Conservation (phyloP, 1,140 invertebrate genomes). For the Drosophila miranda region DNA sequence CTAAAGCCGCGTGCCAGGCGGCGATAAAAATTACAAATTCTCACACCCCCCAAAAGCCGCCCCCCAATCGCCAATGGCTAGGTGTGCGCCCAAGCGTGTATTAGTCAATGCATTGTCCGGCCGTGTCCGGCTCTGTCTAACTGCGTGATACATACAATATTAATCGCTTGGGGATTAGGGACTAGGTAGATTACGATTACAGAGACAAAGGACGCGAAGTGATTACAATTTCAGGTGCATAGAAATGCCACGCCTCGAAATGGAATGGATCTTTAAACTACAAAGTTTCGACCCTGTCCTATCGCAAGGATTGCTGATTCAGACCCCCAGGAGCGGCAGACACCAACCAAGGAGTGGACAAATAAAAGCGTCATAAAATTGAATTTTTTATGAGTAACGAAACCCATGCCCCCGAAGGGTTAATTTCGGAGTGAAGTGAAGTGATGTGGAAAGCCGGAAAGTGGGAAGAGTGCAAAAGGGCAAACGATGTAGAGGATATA, state of each 20-base stretch:
- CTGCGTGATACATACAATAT: conserved; percentile 54
- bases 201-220: conserved; percentile 22
- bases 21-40: conserved; percentile 73
- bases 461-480: conserved; percentile 43
- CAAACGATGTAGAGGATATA: conserved; percentile 51
- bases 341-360: conserved; percentile 56
- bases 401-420: conserved; percentile 58
- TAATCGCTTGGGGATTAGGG: conserved; percentile 41
- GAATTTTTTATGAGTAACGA: conserved; percentile 75
- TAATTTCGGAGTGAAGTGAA: conserved; percentile 63
- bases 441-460: conserved; percentile 38
- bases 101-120: conserved; percentile 34
- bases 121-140: background rate
- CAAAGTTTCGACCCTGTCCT: no score
- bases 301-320: no score
- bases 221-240: conserved; percentile 23
- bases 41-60: conserved; percentile 32
- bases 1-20: conserved; percentile 47
- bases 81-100: conserved; percentile 29
- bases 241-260: background rate
- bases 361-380: conserved; percentile 79
- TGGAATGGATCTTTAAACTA: no score
- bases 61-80: background rate
- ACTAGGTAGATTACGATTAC: conserved; percentile 8
- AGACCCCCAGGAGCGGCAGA: conserved; percentile 17